These are phyloP conservation scores for Meriones psammophilus DNA, from an alignment of 2,797 vertebrate species.

Conservation along the genomic window DNA sequence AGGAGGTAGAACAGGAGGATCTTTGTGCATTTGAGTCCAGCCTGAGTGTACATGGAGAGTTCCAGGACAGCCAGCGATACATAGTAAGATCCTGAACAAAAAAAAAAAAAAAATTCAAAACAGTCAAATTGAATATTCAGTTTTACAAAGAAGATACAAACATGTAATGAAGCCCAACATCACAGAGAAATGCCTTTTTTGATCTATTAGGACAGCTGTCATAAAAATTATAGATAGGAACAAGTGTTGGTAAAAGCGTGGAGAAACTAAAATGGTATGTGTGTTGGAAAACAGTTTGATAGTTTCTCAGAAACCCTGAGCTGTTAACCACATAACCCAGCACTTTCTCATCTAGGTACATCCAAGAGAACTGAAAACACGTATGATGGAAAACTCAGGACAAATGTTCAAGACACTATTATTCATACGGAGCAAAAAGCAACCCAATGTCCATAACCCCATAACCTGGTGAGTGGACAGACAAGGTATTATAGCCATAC, in stretches of 20 bases:
- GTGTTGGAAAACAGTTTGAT: background rate
- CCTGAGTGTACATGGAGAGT: background rate
- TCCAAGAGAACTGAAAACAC: conserved; percentile 8
- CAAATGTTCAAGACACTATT: background rate
- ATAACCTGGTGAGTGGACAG: background rate
- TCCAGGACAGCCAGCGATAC: background rate
- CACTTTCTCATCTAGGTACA: background rate
- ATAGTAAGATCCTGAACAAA: background rate
- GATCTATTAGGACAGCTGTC: background rate
- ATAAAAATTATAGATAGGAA: background rate
- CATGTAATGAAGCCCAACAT: background rate
- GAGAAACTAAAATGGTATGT: background rate
- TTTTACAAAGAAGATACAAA: background rate
- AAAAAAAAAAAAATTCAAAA: too few relatives aligned
- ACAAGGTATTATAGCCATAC: background rate
- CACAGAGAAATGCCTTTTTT: background rate
- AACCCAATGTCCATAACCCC: background rate
- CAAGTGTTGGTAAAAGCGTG: background rate
- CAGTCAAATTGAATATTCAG: background rate
- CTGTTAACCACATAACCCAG: background rate
- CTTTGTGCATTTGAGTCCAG: background rate
- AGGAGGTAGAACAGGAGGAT: background rate
- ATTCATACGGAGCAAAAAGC: background rate
- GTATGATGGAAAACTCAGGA: background rate
- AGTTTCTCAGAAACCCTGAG: background rate